phyloP scores from a whole-genome alignment of 2,113 vertebrate species.

The Platichthys stellatus region DNA sequence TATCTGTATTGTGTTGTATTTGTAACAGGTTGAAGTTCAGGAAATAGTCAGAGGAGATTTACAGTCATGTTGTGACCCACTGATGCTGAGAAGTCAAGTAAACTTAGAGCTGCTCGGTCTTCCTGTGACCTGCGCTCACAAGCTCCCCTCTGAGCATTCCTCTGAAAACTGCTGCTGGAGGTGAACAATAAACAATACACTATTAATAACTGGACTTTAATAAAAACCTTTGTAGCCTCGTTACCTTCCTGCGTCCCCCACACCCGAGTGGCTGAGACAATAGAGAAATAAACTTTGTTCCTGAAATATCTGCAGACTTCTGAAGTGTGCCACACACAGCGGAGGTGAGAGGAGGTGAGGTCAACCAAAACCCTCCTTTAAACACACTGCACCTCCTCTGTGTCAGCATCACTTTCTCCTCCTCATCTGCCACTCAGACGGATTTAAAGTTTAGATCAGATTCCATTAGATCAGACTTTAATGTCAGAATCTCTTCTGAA shows the following conservation, averaged over 20 bases:
- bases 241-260: conserved; percentile 54
- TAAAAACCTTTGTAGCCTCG: conserved; percentile 35
- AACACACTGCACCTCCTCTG: background rate
- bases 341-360: background rate
- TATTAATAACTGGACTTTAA: conserved; percentile 78
- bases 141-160: conserved; percentile 50
- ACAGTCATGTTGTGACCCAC: conserved; percentile 15
- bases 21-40: background rate
- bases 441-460: too few relatives aligned
- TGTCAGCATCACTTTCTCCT: background rate
- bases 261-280: conserved; percentile 65
- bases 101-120: conserved; percentile 49
- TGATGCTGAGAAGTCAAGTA: conserved; percentile 45
- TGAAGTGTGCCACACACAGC: background rate
- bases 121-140: conserved; percentile 59
- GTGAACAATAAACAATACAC: conserved; percentile 82
- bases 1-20: background rate
- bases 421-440: background rate
- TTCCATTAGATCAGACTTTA: too few relatives aligned
- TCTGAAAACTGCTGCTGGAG: conserved; percentile 46
- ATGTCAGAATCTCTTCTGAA: too few relatives aligned
- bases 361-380: background rate
- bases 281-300: conserved; percentile 34
- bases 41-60: conserved; percentile 21
- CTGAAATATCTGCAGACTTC: conserved; percentile 13